Evolutionary conservation across 1,140 invertebrate species (phyloP).

Genomic region (Brachionus asplanchnoidis): DNA sequence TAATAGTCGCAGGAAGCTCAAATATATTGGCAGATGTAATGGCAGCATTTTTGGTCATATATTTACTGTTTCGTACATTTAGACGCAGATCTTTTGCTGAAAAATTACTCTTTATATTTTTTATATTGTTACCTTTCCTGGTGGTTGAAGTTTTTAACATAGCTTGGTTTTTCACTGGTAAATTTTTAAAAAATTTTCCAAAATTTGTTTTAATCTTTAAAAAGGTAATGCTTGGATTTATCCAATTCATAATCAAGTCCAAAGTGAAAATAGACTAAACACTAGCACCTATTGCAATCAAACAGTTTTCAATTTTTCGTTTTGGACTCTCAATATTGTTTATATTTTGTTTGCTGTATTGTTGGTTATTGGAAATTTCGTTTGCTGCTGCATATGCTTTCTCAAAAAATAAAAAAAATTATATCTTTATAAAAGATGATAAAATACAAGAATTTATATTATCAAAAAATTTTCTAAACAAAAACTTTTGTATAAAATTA

Average conservation of each 20-base stretch:
- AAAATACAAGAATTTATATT: not conserved
- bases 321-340: slow-evolving; percentile 34
- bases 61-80: slow-evolving; percentile 20
- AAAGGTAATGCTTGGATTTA: slow-evolving; percentile 40
- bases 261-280: not conserved
- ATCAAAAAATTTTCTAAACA: not conserved
- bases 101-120: not conserved
- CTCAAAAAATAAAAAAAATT: slow-evolving; percentile 13
- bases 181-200: not conserved
- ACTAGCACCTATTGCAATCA: slow-evolving; percentile 1
- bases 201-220: not conserved
- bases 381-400: slow-evolving; percentile 40
- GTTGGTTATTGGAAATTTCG: not conserved
- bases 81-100: not conserved
- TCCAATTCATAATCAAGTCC: not conserved
- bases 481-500: too few relatives aligned
- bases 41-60: not conserved
- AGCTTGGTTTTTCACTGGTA: slow-evolving; percentile 41
- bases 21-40: not conserved
- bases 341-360: not conserved
- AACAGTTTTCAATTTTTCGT: slow-evolving; percentile 7
- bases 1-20: not conserved
- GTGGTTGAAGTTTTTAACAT: slow-evolving; percentile 7
- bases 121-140: not conserved
- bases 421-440: not conserved